Percentiles rank a stretch among this genome's conserved stretches.
These are phyloP conservation scores for Zootoca vivipara DNA, from an alignment of 2,113 vertebrate genomes.

Conservation along the genomic window DNA sequence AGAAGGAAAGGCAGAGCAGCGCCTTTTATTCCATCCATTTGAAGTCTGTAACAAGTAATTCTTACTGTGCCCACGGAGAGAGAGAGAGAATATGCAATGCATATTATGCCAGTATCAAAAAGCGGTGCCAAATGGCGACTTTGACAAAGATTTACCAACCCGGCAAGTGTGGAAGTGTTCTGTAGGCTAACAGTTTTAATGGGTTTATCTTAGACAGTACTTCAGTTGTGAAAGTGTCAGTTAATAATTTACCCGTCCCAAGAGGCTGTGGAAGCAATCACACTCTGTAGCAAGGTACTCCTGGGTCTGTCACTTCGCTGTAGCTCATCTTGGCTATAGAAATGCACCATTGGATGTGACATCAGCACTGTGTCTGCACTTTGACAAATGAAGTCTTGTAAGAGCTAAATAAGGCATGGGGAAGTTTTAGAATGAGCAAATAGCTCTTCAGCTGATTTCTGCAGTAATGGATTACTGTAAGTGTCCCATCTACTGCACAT, in stretches of 20 bases:
- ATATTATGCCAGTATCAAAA: constrained; percentile 54
- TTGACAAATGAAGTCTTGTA: constrained; percentile 72
- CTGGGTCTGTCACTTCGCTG: constrained; percentile 49
- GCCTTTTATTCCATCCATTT: constrained; percentile 28
- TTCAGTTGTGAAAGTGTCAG: constrained; percentile 73
- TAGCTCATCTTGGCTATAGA: constrained; percentile 55
- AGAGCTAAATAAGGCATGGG: constrained; percentile 66
- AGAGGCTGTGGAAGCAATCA: constrained; percentile 69
- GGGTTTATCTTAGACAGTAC: constrained; percentile 77
- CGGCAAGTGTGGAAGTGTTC: constrained; percentile 64
- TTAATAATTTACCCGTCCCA: constrained; percentile 79
- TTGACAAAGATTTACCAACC: constrained; percentile 73
- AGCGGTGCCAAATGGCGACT: constrained; percentile 61
- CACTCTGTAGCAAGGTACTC: constrained; percentile 45
- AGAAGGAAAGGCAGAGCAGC: constrained; percentile 20
- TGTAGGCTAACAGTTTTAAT: constrained; percentile 76
- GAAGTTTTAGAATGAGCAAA: constrained; percentile 62
- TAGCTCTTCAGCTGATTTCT: constrained; percentile 65
- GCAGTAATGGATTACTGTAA: constrained; percentile 65
- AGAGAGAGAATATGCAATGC: neutral
- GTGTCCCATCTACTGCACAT: constrained; percentile 53
- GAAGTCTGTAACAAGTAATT: constrained; percentile 51
- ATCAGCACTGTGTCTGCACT: constrained; percentile 66
- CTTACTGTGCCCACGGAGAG: neutral
- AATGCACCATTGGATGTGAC: constrained; percentile 56